Base-by-base conservation (phyloP, 1,140 invertebrate species). In the Psix sp. region DNA sequence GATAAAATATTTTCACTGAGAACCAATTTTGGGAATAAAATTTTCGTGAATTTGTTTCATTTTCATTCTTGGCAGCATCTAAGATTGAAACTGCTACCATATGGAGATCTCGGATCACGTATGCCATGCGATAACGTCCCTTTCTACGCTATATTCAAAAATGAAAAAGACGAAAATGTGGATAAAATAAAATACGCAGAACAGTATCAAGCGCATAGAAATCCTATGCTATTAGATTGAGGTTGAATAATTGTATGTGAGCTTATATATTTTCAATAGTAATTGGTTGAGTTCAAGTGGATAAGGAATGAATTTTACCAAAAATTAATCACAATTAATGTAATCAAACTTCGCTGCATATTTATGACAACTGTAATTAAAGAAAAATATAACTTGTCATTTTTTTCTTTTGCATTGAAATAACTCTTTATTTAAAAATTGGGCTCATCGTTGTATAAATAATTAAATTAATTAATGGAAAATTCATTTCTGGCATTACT, bases 181-280 rank as follows among this genome's bases (percentile, higher is more conserved):
- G 42, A 54, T 54, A 60, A 63, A 56, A 76, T 57, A 74, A 63
- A 70, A 59, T 21, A 66, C 29, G 45, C 16, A 21, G 29, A 59
- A 68, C 45, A 52, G 48, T 20, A 38, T 48, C 46, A 35, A 48
- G 63, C 38, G 45, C 49, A 54, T 51, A 48, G 78, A 78, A 80
- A 84, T 82, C 80, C 78, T 76, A 81, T 65, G 56, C 45, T 60
- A 60, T 33, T 72, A 81, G 82, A 85, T 85, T 83, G 82, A 80
- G 76, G 78, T 76, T 81, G 75, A 75, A 77, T 79, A 83, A 84
- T 84, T 78, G 74, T 77, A 82, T 80, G 68, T 77, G 76, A 77
- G 70, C 63, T 33, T 57, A 65, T 67, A 60, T 54, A 38, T 31
- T 39, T 21, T 60, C 36, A 49, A 60, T 48, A 46, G 63, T 31